Percentiles rank a stretch among this genome's conserved stretches.
These are phyloP conservation scores for Drosophila bocki DNA, from an alignment of 1,140 invertebrate genomes.

Conservation along the genomic window DNA sequence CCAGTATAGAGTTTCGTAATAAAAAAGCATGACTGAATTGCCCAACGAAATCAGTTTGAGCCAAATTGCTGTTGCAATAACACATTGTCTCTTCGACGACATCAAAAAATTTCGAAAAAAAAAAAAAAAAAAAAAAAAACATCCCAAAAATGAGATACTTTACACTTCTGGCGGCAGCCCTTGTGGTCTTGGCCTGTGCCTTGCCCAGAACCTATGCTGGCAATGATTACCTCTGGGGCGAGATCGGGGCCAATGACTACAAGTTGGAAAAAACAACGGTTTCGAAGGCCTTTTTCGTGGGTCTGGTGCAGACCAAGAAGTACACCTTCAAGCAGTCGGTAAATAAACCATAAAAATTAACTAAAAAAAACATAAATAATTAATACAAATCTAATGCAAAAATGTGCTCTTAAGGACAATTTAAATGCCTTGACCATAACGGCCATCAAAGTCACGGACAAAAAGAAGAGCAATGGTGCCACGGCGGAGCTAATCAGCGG, in stretches of 20 bases:
- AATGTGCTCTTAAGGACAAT: conserved; percentile 42
- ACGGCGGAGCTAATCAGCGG: conserved; percentile 55
- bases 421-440: conserved; percentile 71
- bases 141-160: conserved; percentile 9
- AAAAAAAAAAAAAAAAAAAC: not conserved
- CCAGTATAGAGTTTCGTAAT: conserved; percentile 29
- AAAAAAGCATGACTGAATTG: conserved; percentile 22
- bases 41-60: conserved; percentile 25
- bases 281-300: conserved; percentile 67
- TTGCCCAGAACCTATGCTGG: conserved; percentile 18
- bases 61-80: conserved; percentile 13
- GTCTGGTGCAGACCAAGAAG: conserved; percentile 61
- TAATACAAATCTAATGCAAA: not conserved
- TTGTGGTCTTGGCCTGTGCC: conserved; percentile 21
- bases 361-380: not conserved
- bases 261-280: conserved; percentile 68
- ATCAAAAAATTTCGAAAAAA: not conserved
- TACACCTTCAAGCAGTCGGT: conserved; percentile 71
- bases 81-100: not conserved
- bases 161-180: conserved; percentile 15
- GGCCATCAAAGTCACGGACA: conserved; percentile 66
- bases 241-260: conserved; percentile 59
- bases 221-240: conserved; percentile 72
- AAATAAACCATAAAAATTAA: not conserved
- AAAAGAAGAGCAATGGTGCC: conserved; percentile 62